Percentiles rank a stretch among this genome's conserved stretches.
phyloP scores from a whole-genome alignment of 1,140 invertebrate genomes.

The Trachelipus rathkii region DNA sequence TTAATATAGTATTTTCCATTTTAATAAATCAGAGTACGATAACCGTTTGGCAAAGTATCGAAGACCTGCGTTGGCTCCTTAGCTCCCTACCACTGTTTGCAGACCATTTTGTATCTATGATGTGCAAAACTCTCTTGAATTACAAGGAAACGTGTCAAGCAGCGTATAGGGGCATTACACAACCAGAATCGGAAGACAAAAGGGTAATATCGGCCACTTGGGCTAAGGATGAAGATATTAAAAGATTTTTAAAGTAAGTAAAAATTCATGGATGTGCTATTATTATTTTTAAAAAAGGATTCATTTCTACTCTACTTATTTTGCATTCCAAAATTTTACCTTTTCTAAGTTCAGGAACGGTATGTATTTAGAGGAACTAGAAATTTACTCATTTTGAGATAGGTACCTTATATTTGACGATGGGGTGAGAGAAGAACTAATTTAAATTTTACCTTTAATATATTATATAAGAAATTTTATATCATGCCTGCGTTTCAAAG shows the following conservation, averaged over 20 bases:
- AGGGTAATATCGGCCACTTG: conserved; percentile 80
- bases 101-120: conserved; percentile 65
- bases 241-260: conserved; percentile 71
- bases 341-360: no score
- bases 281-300: no score
- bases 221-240: conserved; percentile 92
- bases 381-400: no score
- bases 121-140: conserved; percentile 64
- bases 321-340: no score
- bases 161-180: conserved; percentile 71
- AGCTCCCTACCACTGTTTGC: conserved; percentile 67
- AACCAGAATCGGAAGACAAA: conserved; percentile 73
- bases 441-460: no score
- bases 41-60: conserved; percentile 65
- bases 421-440: no score
- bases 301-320: no score
- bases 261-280: no score
- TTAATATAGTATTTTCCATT: not conserved
- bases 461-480: no score
- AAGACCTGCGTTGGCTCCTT: conserved; percentile 65
- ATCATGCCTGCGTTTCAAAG: no score
- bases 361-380: no score
- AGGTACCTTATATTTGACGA: no score
- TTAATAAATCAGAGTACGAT: conserved; percentile 60
- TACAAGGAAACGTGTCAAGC: conserved; percentile 72